These are phyloP conservation scores for Chelon auratus DNA, from an alignment of 2,797 vertebrate genomes.

Conservation along the genomic window DNA sequence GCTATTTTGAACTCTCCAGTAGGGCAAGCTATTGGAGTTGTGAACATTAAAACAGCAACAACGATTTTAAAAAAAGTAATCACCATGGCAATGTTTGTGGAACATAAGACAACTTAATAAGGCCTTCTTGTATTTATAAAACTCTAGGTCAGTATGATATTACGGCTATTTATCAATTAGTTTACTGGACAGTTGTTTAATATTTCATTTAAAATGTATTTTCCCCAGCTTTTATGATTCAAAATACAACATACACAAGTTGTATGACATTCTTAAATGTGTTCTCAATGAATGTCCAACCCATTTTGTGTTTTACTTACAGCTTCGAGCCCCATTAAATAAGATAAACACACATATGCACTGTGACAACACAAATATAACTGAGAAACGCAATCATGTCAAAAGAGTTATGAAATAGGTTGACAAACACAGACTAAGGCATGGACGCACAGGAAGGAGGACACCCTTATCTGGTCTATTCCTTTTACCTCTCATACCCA, in stretches of 20 bases:
- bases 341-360: not conserved
- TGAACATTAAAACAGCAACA: not conserved
- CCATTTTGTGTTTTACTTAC: not conserved
- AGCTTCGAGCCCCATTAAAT: not conserved
- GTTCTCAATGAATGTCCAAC: not conserved
- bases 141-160: not conserved
- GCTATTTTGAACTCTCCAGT: conserved; percentile 1
- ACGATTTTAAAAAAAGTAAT: not conserved
- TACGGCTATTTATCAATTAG: not conserved
- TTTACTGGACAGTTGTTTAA: not conserved
- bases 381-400: not conserved
- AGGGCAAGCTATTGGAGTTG: not conserved
- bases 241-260: not conserved
- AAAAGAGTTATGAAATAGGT: not conserved
- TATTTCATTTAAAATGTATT: not conserved
- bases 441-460: too few species aligned
- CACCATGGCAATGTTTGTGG: not conserved
- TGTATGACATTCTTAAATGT: not conserved
- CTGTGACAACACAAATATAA: not conserved
- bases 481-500: not conserved
- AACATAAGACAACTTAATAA: not conserved
- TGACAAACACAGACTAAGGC: not conserved
- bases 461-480: not conserved
- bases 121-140: not conserved
- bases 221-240: not conserved